A percentile compares a stretch with the other conserved stretches of the same genome.
Conservation (phyloP, 2,888 invertebrate species). For the Hemicrepidius hirtus region DNA sequence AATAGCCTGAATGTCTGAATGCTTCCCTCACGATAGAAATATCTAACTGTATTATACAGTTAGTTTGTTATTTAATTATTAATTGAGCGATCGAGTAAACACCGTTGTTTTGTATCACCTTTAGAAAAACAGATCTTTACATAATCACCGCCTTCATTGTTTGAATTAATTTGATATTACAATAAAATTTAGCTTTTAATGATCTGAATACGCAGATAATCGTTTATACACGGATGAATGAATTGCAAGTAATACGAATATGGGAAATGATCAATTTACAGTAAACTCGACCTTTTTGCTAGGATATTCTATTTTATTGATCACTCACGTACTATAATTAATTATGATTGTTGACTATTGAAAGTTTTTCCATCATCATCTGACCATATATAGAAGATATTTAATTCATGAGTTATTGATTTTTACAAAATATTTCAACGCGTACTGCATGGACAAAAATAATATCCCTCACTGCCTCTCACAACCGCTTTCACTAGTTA, state of each 20-base stretch:
- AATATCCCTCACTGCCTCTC: too few species aligned
- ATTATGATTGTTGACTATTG: too few species aligned
- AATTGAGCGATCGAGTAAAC: conserved; percentile 11
- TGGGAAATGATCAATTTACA: too few species aligned
- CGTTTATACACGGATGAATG: conserved; percentile 1
- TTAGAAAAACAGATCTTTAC: conserved; percentile 3
- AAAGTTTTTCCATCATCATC: too few species aligned
- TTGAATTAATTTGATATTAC: conserved; percentile 6
- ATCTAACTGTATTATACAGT: conserved; percentile 27
- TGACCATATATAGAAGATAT: too few species aligned
- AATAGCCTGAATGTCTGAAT: conserved; percentile 16
- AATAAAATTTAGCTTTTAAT: conserved; percentile 3
- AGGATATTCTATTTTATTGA: too few species aligned
- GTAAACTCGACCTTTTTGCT: too few species aligned
- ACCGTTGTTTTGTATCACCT: not conserved
- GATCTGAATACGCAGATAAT: not conserved
- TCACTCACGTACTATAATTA: too few species aligned
- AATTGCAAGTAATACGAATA: not conserved
- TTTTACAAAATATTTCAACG: too few species aligned
- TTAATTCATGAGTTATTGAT: too few species aligned
- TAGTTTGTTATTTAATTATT: conserved; percentile 23
- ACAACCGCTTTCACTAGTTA: too few species aligned
- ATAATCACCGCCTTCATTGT: not conserved
- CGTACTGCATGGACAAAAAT: too few species aligned
- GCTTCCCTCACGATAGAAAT: conserved; percentile 26